Evolutionary conservation across 2,797 vertebrate species (phyloP).

Genomic region (Falco berigora): DNA sequence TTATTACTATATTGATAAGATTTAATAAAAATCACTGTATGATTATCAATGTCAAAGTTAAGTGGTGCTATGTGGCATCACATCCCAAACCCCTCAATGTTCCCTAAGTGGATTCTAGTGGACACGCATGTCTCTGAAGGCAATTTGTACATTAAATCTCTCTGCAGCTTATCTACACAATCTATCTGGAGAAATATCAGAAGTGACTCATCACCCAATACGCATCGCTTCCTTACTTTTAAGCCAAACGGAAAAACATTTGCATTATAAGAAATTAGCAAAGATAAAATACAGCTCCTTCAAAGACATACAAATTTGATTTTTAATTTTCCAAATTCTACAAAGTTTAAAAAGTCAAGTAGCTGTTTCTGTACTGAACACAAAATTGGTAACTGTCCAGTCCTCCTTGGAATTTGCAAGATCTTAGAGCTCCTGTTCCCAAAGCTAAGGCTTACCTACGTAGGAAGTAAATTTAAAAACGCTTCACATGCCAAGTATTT

Average conservation of each 20-base stretch:
- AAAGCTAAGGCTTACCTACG: neutral
- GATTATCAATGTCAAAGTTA: slow-evolving; percentile 46
- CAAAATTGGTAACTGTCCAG: neutral
- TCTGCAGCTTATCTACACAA: slow-evolving; percentile 35
- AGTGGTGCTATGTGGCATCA: slow-evolving; percentile 14
- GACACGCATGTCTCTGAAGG: slow-evolving; percentile 41
- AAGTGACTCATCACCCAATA: slow-evolving; percentile 42
- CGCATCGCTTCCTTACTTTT: neutral
- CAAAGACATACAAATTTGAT: neutral
- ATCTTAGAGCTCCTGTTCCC: neutral
- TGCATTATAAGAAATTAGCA: neutral
- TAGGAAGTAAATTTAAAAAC: neutral
- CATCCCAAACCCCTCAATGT: neutral
- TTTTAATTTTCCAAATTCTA: neutral
- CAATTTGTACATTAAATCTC: slow-evolving; percentile 41
- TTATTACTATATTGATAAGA: slow-evolving; percentile 30
- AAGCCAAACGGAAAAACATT: slow-evolving; percentile 1
- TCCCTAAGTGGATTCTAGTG: slow-evolving; percentile 33
- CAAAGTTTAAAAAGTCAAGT: neutral
- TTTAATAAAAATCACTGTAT: slow-evolving; percentile 13
- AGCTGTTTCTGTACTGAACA: neutral
- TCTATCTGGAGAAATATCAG: slow-evolving; percentile 26
- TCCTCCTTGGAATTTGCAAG: neutral
- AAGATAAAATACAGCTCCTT: neutral
- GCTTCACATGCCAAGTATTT: neutral